Evolutionary conservation across 1,140 invertebrate species (phyloP), one percentile per base, ranked within the genome.

Genomic region (Aradophagus sp.): DNA sequence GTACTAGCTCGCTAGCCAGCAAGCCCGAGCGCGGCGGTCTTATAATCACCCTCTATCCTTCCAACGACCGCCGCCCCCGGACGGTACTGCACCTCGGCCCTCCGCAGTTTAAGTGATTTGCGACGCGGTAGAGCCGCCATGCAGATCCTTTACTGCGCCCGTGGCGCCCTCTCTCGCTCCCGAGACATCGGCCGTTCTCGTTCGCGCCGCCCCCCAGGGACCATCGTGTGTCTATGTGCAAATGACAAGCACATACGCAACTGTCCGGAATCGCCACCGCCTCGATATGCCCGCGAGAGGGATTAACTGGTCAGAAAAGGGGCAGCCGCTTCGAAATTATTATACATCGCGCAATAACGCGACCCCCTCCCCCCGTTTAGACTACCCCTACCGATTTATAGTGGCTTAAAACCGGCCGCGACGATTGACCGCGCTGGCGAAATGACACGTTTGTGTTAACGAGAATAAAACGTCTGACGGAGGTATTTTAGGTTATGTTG

Each of bases 51-150:
- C 84, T 84, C 76, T 77, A 72, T 73, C 77, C 77, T 56, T 73
- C 69, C 69, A 66, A 67, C 66, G 65, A 69, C 27, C 27, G 27
- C 20, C 8, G 27, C 67, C 66, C 76, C 70, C 74, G 72, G 69
- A 59, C 63, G 56, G 55, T 42, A 69, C 68, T 52, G 34, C 66
- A 56, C 63, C 63, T 68, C 42, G 55, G 59, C 70, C 63, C 66
- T 73, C 77, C 80, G 81, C 82, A 83, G 80, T 84, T 85, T 85
- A 85, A 85, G 81, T 85, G 84, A 85, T 84, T 84, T 85, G 84
- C 83, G 83, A 84, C 80, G 82, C 79, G 81, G 80, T 82, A 78
- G 80, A 82, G 77, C 82, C 83, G 80, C 82, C 82, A 84, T 84
- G 83, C 81, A 85, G 82, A 84, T 85, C 81, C 81, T 83, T 83